These are phyloP conservation scores for Spatulosminthurus flaviceps DNA, from an alignment of 2,888 invertebrate species.

Conservation along the genomic window DNA sequence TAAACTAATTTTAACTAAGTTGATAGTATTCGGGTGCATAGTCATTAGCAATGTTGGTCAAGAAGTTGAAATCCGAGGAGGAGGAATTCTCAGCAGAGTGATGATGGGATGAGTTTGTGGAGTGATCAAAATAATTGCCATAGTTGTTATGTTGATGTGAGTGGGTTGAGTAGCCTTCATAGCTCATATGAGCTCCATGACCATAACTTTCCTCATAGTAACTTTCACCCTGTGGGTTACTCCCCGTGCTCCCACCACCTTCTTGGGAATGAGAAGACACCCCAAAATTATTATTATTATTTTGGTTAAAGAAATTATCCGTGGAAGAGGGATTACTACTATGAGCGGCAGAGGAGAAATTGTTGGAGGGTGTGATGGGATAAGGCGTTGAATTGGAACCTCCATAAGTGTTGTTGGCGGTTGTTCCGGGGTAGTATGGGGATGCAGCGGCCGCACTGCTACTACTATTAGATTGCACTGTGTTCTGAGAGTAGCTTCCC, in stretches of 20 bases:
- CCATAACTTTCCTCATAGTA: conserved; percentile 36
- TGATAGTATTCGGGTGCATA: conserved; percentile 92
- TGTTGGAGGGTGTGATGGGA: conserved; percentile 2
- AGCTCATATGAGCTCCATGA: neutral
- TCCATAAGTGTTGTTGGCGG: neutral
- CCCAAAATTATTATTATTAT: conserved; percentile 8
- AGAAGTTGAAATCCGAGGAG: conserved; percentile 94
- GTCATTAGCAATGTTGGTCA: conserved; percentile 90
- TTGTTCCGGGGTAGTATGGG: neutral
- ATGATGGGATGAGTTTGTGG: conserved; percentile 25
- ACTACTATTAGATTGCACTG: neutral
- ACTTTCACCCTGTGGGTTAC: neutral
- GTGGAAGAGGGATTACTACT: neutral
- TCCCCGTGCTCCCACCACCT: neutral
- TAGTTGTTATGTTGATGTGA: conserved; percentile 32
- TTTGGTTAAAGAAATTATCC: neutral
- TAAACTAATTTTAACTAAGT: conserved; percentile 71
- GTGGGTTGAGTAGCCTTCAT: conserved; percentile 26
- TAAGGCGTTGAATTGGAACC: conserved; percentile 9
- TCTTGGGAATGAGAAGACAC: neutral
- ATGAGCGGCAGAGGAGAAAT: neutral
- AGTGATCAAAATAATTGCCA: conserved; percentile 37
- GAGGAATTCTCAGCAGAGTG: conserved; percentile 65
- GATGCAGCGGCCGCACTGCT: neutral
- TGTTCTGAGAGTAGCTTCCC: neutral